phyloP scores from a whole-genome alignment of 1,140 invertebrate genomes.

The Laodelphax striatellus region DNA sequence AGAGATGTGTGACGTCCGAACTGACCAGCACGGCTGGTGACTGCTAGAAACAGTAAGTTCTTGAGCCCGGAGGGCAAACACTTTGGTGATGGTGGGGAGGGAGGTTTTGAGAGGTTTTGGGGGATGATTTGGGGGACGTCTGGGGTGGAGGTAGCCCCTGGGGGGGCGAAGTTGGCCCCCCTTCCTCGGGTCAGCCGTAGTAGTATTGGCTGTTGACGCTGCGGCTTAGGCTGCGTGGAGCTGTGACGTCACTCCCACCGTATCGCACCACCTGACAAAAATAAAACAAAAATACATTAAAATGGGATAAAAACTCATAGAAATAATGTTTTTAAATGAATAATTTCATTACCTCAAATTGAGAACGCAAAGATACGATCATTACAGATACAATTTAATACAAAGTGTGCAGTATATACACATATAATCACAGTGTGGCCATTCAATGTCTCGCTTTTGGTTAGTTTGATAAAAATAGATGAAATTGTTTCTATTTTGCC shows the following conservation, averaged over 20 bases:
- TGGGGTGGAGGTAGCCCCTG: neutral
- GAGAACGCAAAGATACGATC: too few species aligned
- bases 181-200: constrained; percentile 43
- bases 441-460: too few species aligned
- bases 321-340: too few species aligned
- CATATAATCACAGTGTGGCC: too few species aligned
- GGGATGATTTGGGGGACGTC: neutral
- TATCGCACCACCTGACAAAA: constrained; percentile 23
- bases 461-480: too few species aligned
- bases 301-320: too few species aligned
- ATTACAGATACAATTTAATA: too few species aligned
- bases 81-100: neutral
- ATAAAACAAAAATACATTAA: neutral
- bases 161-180: constrained; percentile 23
- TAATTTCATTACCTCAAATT: too few species aligned
- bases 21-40: constrained; percentile 5
- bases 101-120: too few species aligned
- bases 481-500: too few species aligned
- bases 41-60: constrained; percentile 20
- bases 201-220: constrained; percentile 42
- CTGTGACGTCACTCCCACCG: constrained; percentile 32
- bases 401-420: too few species aligned
- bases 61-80: constrained; percentile 6
- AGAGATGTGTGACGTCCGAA: too few species aligned
- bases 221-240: constrained; percentile 36